phyloP scores from a whole-genome alignment of 2,888 invertebrate species.

The Leucophora obtusa region DNA sequence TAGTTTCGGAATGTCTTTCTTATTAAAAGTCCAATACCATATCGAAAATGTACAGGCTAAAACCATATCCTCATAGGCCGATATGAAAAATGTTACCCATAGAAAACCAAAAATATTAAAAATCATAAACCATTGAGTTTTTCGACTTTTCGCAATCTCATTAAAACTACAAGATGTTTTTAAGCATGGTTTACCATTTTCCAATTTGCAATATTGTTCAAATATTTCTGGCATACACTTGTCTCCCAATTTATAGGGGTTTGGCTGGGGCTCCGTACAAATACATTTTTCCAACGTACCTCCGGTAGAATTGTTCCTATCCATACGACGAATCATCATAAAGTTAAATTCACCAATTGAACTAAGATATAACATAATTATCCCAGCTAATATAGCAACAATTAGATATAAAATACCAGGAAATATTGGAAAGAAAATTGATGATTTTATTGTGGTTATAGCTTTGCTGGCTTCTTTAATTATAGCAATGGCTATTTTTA shows the following conservation, averaged over 20 bases:
- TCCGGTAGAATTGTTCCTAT: slow-evolving; percentile 70
- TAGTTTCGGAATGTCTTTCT: slow-evolving; percentile 90
- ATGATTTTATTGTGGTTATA: slow-evolving; percentile 89
- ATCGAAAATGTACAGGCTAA: slow-evolving; percentile 91
- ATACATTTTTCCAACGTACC: slow-evolving; percentile 79
- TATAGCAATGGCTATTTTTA: slow-evolving; percentile 93
- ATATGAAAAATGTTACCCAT: slow-evolving; percentile 94
- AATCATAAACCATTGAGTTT: slow-evolving; percentile 79
- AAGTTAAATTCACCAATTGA: slow-evolving; percentile 85
- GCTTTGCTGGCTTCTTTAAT: slow-evolving; percentile 96
- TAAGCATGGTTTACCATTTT: slow-evolving; percentile 67
- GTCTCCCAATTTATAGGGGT: slow-evolving; percentile 79
- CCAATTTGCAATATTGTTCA: slow-evolving; percentile 78
- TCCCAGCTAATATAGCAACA: slow-evolving; percentile 85
- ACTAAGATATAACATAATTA: slow-evolving; percentile 85
- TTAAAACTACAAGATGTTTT: slow-evolving; percentile 83
- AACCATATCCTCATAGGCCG: slow-evolving; percentile 94
- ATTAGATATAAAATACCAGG: slow-evolving; percentile 91
- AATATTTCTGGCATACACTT: slow-evolving; percentile 82
- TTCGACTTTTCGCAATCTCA: slow-evolving; percentile 80
- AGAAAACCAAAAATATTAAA: slow-evolving; percentile 89
- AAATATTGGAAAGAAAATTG: slow-evolving; percentile 93
- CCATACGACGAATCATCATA: slow-evolving; percentile 78
- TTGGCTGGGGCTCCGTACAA: slow-evolving; percentile 75
- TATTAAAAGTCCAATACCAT: slow-evolving; percentile 96